Conservation (phyloP, 2,797 vertebrate species). For the Tauraco hartlaubi region DNA sequence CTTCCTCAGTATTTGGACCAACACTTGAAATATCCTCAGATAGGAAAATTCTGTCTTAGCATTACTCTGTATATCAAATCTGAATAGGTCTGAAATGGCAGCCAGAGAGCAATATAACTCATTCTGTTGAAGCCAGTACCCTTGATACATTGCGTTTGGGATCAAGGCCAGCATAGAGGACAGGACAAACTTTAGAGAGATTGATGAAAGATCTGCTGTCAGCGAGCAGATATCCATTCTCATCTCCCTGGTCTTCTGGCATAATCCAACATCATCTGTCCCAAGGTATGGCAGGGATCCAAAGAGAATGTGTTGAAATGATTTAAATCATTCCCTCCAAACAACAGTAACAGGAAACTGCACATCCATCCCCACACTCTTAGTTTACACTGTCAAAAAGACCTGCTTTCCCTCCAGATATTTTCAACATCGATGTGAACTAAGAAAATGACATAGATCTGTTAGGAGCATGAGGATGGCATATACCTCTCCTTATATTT, state of each 20-base stretch:
- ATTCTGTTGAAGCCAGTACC: not conserved
- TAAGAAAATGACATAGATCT: not conserved
- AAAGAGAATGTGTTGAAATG: not conserved
- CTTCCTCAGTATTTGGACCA: not conserved
- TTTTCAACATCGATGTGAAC: not conserved
- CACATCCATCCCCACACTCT: not conserved
- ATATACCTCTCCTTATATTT: not conserved
- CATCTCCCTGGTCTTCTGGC: not conserved
- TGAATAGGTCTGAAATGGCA: not conserved
- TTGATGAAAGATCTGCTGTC: slow-evolving; percentile 4
- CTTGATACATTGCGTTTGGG: not conserved
- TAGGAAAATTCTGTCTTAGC: not conserved
- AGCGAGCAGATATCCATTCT: not conserved
- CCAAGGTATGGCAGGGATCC: not conserved
- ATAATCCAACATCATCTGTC: not conserved
- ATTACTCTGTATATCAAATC: not conserved
- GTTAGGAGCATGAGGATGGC: not conserved
- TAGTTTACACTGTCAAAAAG: not conserved
- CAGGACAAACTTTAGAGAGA: slow-evolving; percentile 2
- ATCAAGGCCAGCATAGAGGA: not conserved
- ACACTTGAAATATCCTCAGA: not conserved
- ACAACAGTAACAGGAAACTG: not conserved
- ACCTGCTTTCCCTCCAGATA: not conserved
- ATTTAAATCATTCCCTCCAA: slow-evolving; percentile 5
- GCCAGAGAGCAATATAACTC: not conserved